Conservation (phyloP, 2,113 vertebrate species). For the Poeciliopsis turrubarensis region DNA sequence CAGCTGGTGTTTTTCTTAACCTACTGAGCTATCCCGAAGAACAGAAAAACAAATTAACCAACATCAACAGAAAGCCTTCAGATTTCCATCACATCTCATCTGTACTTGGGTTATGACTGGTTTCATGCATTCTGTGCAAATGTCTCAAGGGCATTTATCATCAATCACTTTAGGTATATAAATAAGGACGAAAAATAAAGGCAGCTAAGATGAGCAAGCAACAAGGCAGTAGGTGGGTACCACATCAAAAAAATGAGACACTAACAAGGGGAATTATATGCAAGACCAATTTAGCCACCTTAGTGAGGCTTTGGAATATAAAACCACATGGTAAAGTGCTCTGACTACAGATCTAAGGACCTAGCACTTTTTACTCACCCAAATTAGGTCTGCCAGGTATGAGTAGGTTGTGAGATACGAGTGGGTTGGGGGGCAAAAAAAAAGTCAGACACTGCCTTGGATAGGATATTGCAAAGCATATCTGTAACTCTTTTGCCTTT, state of each 20-base stretch:
- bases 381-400: conserved; percentile 49
- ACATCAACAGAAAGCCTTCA: conserved; percentile 17
- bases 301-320: conserved; percentile 40
- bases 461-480: conserved; percentile 13
- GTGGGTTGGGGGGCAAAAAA: background rate
- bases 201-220: conserved; percentile 42
- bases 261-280: conserved; percentile 39
- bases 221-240: conserved; percentile 14
- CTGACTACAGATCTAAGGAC: conserved; percentile 20
- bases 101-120: conserved; percentile 4
- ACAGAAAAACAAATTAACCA: conserved; percentile 1
- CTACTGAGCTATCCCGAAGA: conserved; percentile 15
- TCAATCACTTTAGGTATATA: conserved; percentile 14
- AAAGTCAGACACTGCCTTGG: conserved; percentile 33
- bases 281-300: conserved; percentile 48
- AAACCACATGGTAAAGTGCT: conserved; percentile 31
- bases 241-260: conserved; percentile 44
- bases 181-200: conserved; percentile 15
- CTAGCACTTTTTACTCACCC: conserved; percentile 18
- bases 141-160: conserved; percentile 32
- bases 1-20: conserved; percentile 23
- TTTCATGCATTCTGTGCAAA: conserved; percentile 29
- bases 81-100: conserved; percentile 2
- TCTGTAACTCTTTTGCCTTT: conserved; percentile 28
- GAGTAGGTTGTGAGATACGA: conserved; percentile 7